Base-by-base conservation (phyloP, 2,888 invertebrate species). In the Agonopterix arenella region DNA sequence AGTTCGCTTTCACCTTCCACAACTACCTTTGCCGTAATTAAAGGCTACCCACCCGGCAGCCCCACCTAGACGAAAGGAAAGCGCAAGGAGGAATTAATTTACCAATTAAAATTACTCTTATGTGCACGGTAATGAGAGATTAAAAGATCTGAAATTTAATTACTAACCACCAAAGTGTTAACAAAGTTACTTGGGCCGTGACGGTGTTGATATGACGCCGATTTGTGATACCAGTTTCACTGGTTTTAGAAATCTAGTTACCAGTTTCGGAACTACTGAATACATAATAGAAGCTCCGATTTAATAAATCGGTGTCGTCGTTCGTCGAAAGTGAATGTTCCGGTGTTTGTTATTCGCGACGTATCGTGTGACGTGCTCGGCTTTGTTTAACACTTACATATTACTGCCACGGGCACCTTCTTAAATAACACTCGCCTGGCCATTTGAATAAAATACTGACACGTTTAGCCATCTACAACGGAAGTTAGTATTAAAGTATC, bases 241-340 rank as follows among this genome's bases (percentile, higher is more conserved):
- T 56, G 50, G 63, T 61, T 67, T 70, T 62, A 60, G 57, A 68
- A 61, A 59, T 57, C 56, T 60, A 59, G 59, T 52, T 59, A 64
- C 70, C 61, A 58, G 73, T 75, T 73, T 62, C 47, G 48, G 51
- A 57, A 59, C 58, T 56, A 54, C 57, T 54, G 56, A 57, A 61
- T 60, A 66, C 66, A 62, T 68, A 66, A 66, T 60, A 52, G 57
- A 58, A 54, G 54, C 55, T 54, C 64, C 59, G 61, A 66, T 70
- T 72, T 66, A 64, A 68, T 72, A 68, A 69, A 70, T 72, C 68
- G 63, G 72, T 70, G 69, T 70, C 69, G 73, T 67, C 65, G 65
- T 67, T 73, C 70, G 71, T 77, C 71, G 88, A 88, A 88, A 88
- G 88, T 83, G 86, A 88, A 83, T 71, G 83, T 80, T 77, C 78